Base-by-base conservation (phyloP, 2,113 vertebrate genomes). In the Nothobranchius kuhntae region DNA sequence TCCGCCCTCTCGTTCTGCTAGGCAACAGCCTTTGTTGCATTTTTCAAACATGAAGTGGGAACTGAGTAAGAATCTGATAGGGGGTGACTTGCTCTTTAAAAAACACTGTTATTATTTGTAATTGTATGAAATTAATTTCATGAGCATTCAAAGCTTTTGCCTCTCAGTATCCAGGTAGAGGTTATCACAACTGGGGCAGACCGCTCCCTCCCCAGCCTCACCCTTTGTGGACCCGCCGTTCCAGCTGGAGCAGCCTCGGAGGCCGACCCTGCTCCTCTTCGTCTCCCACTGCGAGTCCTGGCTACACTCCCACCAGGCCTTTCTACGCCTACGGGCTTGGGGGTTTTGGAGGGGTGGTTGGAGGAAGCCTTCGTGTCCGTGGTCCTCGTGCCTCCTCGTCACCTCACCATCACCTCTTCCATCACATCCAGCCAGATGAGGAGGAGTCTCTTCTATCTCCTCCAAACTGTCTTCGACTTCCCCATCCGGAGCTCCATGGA, bases 201-300 rank as follows among this genome's bases (percentile, higher is more conserved):
- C 87, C 91, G 0, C 66, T 84, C 30, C 42, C 77, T 7, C 75
- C 80, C 0, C 80, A 88, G 1, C 76, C 82, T 17, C 88, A 91
- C 57, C 91, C 93, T 14, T 79, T 94, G 68, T 97, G 96, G 95
- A 94, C 95, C 68, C 95, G 96, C 21, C 94, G 95, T 47, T 97
- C 96, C 76, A 98, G 97, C 89, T 98, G 97, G 96, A 98, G 95
- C 90, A 98, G 94, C 86, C 87, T 96, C 8, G 76, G 84, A 15
- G 77, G 77, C 40, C 82, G 57, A 0, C 88, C 86, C 0, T 89
- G 64, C 68, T 81, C 84, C 61, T 85, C 88, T 13, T 88, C 87
- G 2, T 90, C 90, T 24, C 88, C 84, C 24, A 71, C 84, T 1
- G 36, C 83, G 0, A 89, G 84, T 47, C 88, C 87, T 0, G 68